Conservation (phyloP, 2,797 vertebrate genomes). For the Tympanoctomys barrerae region DNA sequence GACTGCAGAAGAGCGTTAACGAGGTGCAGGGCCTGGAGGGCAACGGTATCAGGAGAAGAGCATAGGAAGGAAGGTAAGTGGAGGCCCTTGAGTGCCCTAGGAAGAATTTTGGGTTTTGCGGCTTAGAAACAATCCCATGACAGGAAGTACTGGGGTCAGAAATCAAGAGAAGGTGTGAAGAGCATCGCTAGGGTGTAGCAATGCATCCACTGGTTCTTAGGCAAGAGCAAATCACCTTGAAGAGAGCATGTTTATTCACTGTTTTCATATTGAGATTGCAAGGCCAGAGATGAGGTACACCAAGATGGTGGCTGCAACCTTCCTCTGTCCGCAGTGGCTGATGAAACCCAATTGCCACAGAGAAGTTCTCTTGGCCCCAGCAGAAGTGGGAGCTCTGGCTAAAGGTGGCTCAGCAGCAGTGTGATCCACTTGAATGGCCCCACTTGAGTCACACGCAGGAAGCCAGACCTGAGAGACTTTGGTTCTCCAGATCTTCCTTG, state of each 20-base stretch:
- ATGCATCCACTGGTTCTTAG: neutral
- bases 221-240: neutral
- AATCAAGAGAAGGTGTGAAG: neutral
- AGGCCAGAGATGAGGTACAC: neutral
- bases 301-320: neutral
- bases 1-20: neutral
- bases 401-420: neutral
- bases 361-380: neutral
- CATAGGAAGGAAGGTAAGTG: neutral
- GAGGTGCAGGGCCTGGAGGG: neutral
- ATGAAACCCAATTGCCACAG: neutral
- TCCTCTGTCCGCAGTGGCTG: neutral
- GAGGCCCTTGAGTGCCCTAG: neutral
- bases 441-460: neutral
- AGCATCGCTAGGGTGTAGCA: neutral
- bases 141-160: neutral
- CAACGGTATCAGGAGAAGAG: neutral
- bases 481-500: neutral
- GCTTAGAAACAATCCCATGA: neutral
- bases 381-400: neutral
- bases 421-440: too few species aligned
- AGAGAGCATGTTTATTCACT: neutral
- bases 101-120: neutral
- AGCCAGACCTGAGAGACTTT: neutral
- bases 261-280: neutral